These are phyloP conservation scores for Nerophis lumbriciformis DNA, from an alignment of 2,113 vertebrate genomes.

Conservation along the genomic window DNA sequence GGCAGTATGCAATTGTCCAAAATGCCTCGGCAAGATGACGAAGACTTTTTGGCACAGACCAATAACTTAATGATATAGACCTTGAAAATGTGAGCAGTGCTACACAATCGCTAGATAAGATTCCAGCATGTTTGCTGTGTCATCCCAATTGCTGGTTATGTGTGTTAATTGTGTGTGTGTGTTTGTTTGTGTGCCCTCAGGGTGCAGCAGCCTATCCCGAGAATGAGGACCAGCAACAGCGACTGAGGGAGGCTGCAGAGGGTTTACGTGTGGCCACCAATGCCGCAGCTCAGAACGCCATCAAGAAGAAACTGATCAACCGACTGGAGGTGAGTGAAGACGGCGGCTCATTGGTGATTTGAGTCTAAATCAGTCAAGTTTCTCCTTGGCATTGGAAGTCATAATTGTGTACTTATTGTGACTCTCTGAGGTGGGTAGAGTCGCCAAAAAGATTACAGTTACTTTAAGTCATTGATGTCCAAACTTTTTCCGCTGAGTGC, in stretches of 20 bases:
- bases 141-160: neutral
- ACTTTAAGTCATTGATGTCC: no score
- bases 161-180: conserved; percentile 2
- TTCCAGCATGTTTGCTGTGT: neutral
- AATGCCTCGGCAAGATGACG: neutral
- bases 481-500: no score
- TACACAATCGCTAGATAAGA: neutral
- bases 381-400: no score
- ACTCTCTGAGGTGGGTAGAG: no score
- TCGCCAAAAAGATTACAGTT: no score
- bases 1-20: neutral
- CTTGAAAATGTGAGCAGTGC: conserved; percentile 11
- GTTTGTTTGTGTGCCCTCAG: conserved; percentile 56
- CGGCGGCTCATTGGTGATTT: neutral
- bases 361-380: neutral
- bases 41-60: neutral
- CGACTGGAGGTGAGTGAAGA: conserved; percentile 81
- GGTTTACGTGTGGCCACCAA: conserved; percentile 94
- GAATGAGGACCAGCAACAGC: conserved; percentile 95
- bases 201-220: conserved; percentile 95
- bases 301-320: conserved; percentile 97
- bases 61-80: conserved; percentile 16
- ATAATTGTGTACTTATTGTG: no score
- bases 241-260: conserved; percentile 91
- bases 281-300: conserved; percentile 94